Base-by-base conservation (phyloP, 2,113 vertebrate species). In the Notarius quadriscutis region DNA sequence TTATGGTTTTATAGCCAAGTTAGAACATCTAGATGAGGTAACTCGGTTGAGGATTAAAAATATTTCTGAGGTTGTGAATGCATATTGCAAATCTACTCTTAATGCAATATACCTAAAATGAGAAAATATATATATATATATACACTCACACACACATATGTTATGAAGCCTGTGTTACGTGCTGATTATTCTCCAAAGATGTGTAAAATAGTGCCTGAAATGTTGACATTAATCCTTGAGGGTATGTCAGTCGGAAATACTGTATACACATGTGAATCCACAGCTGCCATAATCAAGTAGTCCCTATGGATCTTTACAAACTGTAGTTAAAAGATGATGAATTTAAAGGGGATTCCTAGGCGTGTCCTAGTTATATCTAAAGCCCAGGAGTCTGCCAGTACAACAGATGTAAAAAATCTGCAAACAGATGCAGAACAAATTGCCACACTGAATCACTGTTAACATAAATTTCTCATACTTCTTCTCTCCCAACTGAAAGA, bases 391-490 rank as follows among this genome's bases (percentile, higher is more conserved):
- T 67, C 30, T 50, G 51, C 53, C 69, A 83, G 11, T 69, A 25
- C 17, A 72, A 72, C 84, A 84, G 25, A 14, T 86, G 22, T 34
- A 77, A 12, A 72, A 83, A 27, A 69, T 51, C 75, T 80, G 60
- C 8, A 60, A 41, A 63, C 84, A 20, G 57, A 30, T n/a, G 67
- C 34, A 67, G 79, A 51, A 87, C 15, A 51, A 67, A 53, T 50
- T 69, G 72, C 77, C 78, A 51, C 87, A 50, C 77, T 80, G 57
- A 88, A 85, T 77, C 69, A 85, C 77, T 78, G 34, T 87, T 89
- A 84, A 81, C 84, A 80, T 90, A 86, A 60, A 91, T 90, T 88
- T 88, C 86, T 51, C 71, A 51, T 84, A 87, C 17, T n/a, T 62
- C 87, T 69, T 10, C 5, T 81, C 77, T 74, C 84, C 17, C 58